Base-by-base conservation (phyloP, 2,888 invertebrate species). In the Aplocera efformata region DNA sequence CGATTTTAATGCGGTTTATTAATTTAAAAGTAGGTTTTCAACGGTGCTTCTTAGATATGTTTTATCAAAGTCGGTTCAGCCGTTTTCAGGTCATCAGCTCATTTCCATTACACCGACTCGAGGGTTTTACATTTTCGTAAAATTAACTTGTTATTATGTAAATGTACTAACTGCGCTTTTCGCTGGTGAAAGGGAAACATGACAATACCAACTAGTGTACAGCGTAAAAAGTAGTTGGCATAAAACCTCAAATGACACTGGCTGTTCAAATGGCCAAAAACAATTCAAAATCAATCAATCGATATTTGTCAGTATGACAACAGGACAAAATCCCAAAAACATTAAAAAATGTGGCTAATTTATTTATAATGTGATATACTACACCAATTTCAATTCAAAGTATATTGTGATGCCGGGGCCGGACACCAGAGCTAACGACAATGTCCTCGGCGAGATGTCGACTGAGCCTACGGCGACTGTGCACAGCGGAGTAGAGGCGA, bases 401-500 rank as follows among this genome's bases (percentile, higher is more conserved):
- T 63, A 63, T 68, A 70, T 70, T 77, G 77, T 88, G 88, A 79
- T 88, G 88, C 86, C 88, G 77, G 86, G 88, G 69, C 85, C 88
- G 53, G 86, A 86, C 82, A 76, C 80, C 53, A 79, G 79, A 76
- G 65, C 82, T 69, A 81, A 84, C 63, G 82, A 88, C 63, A 84
- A 88, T 86, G 88, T 83, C 53, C 73, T 79, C 67, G 86, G 81
- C 65, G 84, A 82, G 57, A 84, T 81, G 82, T 85, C 86, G 64
- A 73, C 83, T 46, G 84, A 79, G 70, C 85, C 85, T 50, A 72
- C 85, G 64, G 72, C 84, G 47, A 77, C 79, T 46, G 82, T 79
- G 48, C 84, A 84, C 57, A 80, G 77, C 72, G 79, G 77, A 32
- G 79, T 78, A 32, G 84, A 81, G 58, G 71, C 81, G 24, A 85